A percentile compares a stretch with the other conserved stretches of the same genome.
Conservation (phyloP, 2,888 invertebrate species). For the Cosmorhoe ocellata region DNA sequence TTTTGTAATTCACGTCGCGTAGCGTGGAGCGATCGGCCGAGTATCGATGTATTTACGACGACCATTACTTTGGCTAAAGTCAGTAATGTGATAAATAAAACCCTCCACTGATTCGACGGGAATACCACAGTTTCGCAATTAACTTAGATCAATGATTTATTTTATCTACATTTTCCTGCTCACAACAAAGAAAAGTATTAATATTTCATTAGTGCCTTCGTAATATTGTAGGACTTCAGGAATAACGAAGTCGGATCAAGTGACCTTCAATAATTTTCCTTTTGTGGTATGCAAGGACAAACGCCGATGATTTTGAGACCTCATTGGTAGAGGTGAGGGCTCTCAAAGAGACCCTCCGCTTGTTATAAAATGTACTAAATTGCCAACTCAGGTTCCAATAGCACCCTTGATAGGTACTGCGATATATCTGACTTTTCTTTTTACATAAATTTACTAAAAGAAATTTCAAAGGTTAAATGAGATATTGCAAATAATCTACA, state of each 20-base stretch:
- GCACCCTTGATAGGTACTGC: constrained; percentile 53
- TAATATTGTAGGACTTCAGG: constrained; percentile 29
- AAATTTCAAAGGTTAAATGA: too few relatives aligned
- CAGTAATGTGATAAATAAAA: constrained; percentile 44
- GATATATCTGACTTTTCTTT: constrained; percentile 38
- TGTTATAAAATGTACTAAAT: constrained; percentile 71
- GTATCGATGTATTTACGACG: constrained; percentile 32
- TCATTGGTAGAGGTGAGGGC: constrained; percentile 51
- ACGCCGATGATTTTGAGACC: constrained; percentile 57
- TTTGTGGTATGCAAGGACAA: constrained; percentile 59
- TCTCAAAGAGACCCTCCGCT: constrained; percentile 48
- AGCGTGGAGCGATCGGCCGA: background rate
- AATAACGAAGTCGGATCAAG: constrained; percentile 51
- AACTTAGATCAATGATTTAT: constrained; percentile 35
- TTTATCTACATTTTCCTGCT: constrained; percentile 15
- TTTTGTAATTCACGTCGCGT: constrained; percentile 11
- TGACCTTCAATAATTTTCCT: constrained; percentile 56
- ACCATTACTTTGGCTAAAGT: constrained; percentile 40
- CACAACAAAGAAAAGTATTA: constrained; percentile 14
- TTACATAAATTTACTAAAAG: constrained; percentile 25
- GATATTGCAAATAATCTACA: too few relatives aligned
- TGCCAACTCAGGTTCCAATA: constrained; percentile 64
- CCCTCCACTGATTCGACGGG: constrained; percentile 35
- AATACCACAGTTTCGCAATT: constrained; percentile 34
- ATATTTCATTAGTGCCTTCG: constrained; percentile 16